phyloP scores from a whole-genome alignment of 1,140 invertebrate genomes.

The Macrosteles quadrilineatus region DNA sequence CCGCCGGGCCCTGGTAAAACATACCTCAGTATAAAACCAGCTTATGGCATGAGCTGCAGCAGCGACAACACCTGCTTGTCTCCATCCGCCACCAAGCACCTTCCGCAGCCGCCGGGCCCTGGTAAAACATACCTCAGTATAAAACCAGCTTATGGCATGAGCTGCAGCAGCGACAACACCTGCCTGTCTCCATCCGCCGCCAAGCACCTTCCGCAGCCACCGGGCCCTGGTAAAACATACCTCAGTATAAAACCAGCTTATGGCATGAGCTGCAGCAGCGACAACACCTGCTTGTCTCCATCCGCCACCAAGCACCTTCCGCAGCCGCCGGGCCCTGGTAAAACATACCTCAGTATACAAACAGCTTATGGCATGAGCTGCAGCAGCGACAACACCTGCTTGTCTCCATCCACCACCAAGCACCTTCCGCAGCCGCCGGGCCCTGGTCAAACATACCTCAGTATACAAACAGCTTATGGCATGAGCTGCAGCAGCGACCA shows the following conservation, averaged over 20 bases:
- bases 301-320: slow-evolving; percentile 89
- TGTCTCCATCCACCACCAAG: slow-evolving; percentile 93
- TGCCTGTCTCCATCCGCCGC: slow-evolving; percentile 89
- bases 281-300: slow-evolving; percentile 89
- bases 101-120: slow-evolving; percentile 79
- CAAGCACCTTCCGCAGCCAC: slow-evolving; percentile 79
- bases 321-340: slow-evolving; percentile 66
- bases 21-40: no score
- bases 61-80: slow-evolving; percentile 86
- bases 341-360: no score
- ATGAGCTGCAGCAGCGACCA: slow-evolving; percentile 84
- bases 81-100: slow-evolving; percentile 88
- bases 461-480: no score
- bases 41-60: no score
- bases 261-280: slow-evolving; percentile 88
- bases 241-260: no score
- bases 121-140: no score
- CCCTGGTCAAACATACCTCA: slow-evolving; percentile 61
- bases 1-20: slow-evolving; percentile 64
- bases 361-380: no score
- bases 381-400: slow-evolving; percentile 83
- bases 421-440: slow-evolving; percentile 75
- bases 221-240: slow-evolving; percentile 64
- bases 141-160: no score
- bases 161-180: slow-evolving; percentile 88